Conservation (phyloP, 37 sponge, comb jelly and placozoan species). For the Petrosia ficiformis region DNA sequence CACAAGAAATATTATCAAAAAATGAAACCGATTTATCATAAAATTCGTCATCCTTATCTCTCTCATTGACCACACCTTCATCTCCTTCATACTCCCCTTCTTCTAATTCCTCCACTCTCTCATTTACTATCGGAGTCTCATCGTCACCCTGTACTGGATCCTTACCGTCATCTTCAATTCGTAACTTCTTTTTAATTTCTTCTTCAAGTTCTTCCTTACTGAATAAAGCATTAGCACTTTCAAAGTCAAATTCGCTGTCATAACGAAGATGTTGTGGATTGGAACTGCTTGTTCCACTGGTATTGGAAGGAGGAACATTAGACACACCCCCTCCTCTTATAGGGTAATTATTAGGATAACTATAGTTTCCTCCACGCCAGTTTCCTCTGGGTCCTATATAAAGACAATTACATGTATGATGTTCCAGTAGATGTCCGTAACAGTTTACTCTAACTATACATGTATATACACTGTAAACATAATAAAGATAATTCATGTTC, state of each 20-base stretch:
- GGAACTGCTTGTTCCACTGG: not conserved
- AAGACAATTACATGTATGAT: no score
- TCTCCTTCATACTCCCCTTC: conserved; percentile 35
- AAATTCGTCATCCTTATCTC: conserved; percentile 24
- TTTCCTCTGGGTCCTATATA: no score
- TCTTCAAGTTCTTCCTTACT: conserved; percentile 83
- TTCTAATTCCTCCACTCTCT: conserved; percentile 14
- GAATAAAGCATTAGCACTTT: conserved; percentile 88
- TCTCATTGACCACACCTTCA: conserved; percentile 24
- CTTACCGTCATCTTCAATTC: conserved; percentile 17
- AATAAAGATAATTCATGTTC: no score
- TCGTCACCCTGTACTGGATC: not conserved
- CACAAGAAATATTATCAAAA: conserved; percentile 91
- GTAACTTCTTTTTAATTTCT: conserved; percentile 79
- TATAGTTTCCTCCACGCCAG: no score
- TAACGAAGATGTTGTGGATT: conserved; percentile 47
- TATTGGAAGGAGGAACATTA: not conserved
- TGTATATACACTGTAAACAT: no score
- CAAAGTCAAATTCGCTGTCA: conserved; percentile 98
- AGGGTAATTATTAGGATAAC: not conserved
- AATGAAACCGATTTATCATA: conserved; percentile 91
- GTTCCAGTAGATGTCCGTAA: no score
- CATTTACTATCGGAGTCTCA: conserved; percentile 1
- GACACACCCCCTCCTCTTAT: not conserved
- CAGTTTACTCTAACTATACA: no score